Evolutionary conservation across 2,113 vertebrate species (phyloP).

Genomic region (Acanthisitta chloris): DNA sequence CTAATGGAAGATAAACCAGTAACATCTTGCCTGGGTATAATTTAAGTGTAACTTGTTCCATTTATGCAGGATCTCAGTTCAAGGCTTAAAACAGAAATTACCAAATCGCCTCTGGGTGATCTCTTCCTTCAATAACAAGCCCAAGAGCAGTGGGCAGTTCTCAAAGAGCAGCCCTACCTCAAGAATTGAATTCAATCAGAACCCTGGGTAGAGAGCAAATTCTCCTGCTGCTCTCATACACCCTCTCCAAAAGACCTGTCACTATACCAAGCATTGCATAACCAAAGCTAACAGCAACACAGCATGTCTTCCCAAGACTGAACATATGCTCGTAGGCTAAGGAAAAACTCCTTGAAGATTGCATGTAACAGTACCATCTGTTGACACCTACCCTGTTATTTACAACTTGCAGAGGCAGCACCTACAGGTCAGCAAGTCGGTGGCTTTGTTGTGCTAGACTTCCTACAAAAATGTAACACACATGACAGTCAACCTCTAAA

Average conservation of each 20-base stretch:
- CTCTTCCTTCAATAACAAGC: neutral
- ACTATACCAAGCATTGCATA: neutral
- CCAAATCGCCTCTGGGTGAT: neutral
- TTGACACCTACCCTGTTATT: neutral
- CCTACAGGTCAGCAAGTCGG: neutral
- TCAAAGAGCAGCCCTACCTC: neutral
- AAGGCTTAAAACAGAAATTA: neutral
- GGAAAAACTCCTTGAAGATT: neutral
- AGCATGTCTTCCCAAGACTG: neutral
- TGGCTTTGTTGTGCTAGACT: neutral
- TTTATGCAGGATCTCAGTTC: neutral
- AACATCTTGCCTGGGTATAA: neutral
- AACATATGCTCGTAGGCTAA: neutral
- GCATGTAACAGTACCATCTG: neutral
- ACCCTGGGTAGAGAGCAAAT: neutral
- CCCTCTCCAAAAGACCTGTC: neutral
- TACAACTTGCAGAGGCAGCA: neutral
- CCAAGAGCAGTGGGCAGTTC: neutral
- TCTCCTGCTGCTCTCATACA: neutral
- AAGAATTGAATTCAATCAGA: neutral
- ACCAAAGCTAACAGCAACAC: neutral
- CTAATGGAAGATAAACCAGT: neutral
- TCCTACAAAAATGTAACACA: neutral
- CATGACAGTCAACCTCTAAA: neutral
- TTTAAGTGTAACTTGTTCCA: neutral